Evolutionary conservation across 2,797 vertebrate genomes (phyloP).

Genomic region (Ispidina picta): DNA sequence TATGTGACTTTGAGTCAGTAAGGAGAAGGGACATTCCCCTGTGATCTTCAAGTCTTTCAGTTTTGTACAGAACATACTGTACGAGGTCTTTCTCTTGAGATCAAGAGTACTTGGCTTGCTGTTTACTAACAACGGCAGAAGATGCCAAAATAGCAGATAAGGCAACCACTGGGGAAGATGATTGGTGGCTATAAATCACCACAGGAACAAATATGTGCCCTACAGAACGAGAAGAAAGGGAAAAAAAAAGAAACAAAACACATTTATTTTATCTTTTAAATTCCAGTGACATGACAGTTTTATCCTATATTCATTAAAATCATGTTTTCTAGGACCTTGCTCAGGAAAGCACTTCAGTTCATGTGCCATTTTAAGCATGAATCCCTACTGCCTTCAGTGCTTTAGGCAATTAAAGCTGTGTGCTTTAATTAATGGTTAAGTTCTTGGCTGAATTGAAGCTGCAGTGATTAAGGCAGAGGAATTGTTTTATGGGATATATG

Average conservation of each 20-base stretch:
- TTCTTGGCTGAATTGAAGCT: not conserved
- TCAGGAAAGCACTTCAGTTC: not conserved
- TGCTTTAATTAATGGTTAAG: not conserved
- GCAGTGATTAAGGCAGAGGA: not conserved
- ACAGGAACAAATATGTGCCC: not conserved
- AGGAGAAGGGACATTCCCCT: constrained; percentile 94
- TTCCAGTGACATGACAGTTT: not conserved
- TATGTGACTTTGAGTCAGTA: constrained; percentile 79
- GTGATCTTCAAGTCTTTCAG: constrained; percentile 94
- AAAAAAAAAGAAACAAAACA: not conserved
- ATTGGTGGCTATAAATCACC: not conserved
- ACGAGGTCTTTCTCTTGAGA: not conserved
- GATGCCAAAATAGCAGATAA: not conserved
- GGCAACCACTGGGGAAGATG: not conserved
- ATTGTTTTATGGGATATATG: not conserved
- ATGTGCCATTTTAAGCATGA: not conserved
- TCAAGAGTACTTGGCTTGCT: not conserved
- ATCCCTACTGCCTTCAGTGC: not conserved
- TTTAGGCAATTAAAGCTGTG: not conserved
- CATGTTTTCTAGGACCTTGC: not conserved
- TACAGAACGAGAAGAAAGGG: constrained; percentile 3
- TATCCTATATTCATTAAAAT: not conserved
- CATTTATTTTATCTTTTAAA: not conserved
- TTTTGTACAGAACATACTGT: constrained; percentile 95
- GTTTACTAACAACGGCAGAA: constrained; percentile 19